Base-by-base conservation (phyloP, 1,140 invertebrate genomes). In the Eufriesea mexicana region DNA sequence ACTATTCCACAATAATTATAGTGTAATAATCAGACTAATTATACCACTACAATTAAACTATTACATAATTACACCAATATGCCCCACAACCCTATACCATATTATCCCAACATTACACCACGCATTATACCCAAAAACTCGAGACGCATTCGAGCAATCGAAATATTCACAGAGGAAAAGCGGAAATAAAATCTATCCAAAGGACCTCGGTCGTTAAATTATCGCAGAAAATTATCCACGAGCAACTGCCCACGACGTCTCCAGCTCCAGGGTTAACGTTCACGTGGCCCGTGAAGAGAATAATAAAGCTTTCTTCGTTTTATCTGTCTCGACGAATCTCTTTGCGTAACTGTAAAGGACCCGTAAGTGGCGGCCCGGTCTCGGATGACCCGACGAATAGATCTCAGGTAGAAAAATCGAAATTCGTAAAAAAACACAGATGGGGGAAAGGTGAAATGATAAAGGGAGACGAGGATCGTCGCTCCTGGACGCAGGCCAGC, bases 361-460 rank as follows among this genome's bases (percentile, higher is more conserved):
- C 68, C 83, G 76, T 77, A 84, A 83, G 83, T 85, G 74, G 64
- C 82, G 42, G 18, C 54, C 75, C 75, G 84, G 83, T 79, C 89
- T 88, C 86, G 83, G 78, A 88, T 89, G 89, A 90, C 89, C 90
- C 89, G 78, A 82, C 86, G 79, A 73, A 89, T 89, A 84, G 79
- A 88, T 79, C 84, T 83, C 92, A 93, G 92, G 93, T 93, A 93
- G 87, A 91, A 91, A 89, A 93, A 93, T 92, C 87, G 90, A 89
- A 92, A 91, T 90, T 88, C 81, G 85, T 89, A 90, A 92, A 88
- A 82, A 90, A 81, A 89, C 74, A 64, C 42, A 80, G 74, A 89
- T 67, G 81, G 73, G 70, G 76, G 64, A 54, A 75, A 45, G 85
- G 76, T 67, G 82, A 57, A 86, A 80, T 75, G 74, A 85, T 77